phyloP scores from a whole-genome alignment of 2,888 invertebrate species.

The Boloria selene region DNA sequence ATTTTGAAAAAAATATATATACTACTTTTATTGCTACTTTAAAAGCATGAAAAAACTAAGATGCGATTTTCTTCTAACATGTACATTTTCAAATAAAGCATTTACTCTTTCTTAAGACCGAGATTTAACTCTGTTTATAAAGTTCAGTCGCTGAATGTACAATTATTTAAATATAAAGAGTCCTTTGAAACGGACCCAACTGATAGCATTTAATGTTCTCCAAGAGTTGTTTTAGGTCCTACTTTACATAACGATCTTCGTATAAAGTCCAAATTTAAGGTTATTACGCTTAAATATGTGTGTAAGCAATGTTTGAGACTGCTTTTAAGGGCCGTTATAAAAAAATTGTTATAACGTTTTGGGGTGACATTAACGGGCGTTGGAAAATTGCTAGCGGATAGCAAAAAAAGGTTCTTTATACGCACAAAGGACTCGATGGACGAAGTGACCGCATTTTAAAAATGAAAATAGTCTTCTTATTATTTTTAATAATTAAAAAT shows the following conservation, averaged over 20 bases:
- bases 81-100: background rate
- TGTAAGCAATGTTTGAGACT: conserved; percentile 47
- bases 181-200: conserved; percentile 52
- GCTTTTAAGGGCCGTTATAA: conserved; percentile 35
- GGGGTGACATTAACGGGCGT: conserved; percentile 38
- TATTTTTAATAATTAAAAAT: conserved; percentile 18
- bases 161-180: conserved; percentile 42
- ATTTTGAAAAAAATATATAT: no score
- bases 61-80: no score
- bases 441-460: conserved; percentile 39
- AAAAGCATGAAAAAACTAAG: no score
- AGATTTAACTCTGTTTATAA: conserved; percentile 14
- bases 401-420: conserved; percentile 39
- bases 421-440: conserved; percentile 42
- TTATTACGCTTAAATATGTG: conserved; percentile 50
- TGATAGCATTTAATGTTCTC: conserved; percentile 66
- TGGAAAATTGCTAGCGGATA: conserved; percentile 39
- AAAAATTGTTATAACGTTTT: conserved; percentile 37
- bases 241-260: conserved; percentile 68
- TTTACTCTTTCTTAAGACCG: conserved; percentile 1
- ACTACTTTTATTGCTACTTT: no score
- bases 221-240: conserved; percentile 71
- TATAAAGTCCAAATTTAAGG: conserved; percentile 55
- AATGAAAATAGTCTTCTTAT: conserved; percentile 35
- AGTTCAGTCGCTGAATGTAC: conserved; percentile 27